Percentiles rank a stretch among this genome's conserved stretches.
Evolutionary conservation across 1,140 invertebrate genomes (phyloP).

Genomic region (Hylaeus volcanicus): DNA sequence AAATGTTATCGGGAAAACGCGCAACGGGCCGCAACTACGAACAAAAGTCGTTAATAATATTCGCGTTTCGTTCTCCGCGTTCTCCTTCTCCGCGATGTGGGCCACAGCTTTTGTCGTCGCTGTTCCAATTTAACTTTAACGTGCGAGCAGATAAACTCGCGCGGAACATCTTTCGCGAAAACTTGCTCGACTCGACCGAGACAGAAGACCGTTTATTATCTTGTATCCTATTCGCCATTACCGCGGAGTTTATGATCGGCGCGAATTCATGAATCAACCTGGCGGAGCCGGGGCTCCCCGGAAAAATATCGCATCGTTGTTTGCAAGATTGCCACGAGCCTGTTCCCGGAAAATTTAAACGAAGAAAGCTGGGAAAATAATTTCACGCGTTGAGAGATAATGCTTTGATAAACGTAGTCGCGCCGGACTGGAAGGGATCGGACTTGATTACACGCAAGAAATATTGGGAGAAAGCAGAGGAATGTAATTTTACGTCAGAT

Average conservation of each 20-base stretch:
- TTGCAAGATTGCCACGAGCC: constrained; percentile 14
- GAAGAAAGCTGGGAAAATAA: not conserved
- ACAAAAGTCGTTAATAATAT: constrained; percentile 38
- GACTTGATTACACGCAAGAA: too few relatives aligned
- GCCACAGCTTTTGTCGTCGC: constrained; percentile 18
- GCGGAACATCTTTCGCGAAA: constrained; percentile 5
- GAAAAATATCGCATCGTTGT: constrained; percentile 39
- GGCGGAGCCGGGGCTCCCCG: not conserved
- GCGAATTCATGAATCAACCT: constrained; percentile 47
- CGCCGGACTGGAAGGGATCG: too few relatives aligned
- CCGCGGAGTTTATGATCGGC: constrained; percentile 45
- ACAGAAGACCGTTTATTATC: constrained; percentile 49
- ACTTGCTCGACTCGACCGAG: constrained; percentile 22
- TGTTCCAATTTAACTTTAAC: constrained; percentile 29
- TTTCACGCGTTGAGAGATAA: not conserved
- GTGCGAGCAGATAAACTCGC: constrained; percentile 21
- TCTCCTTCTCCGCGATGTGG: not conserved
- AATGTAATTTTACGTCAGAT: too few relatives aligned
- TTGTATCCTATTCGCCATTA: constrained; percentile 50
- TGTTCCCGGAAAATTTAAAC: constrained; percentile 9
- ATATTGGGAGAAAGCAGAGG: too few relatives aligned
- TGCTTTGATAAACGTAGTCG: too few relatives aligned
- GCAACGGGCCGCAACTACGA: not conserved
- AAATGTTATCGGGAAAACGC: constrained; percentile 23
- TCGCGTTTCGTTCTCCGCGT: constrained; percentile 3